These are phyloP conservation scores for Sinocyclocheilus rhinocerous DNA, from an alignment of 2,113 vertebrate species.

Conservation along the genomic window DNA sequence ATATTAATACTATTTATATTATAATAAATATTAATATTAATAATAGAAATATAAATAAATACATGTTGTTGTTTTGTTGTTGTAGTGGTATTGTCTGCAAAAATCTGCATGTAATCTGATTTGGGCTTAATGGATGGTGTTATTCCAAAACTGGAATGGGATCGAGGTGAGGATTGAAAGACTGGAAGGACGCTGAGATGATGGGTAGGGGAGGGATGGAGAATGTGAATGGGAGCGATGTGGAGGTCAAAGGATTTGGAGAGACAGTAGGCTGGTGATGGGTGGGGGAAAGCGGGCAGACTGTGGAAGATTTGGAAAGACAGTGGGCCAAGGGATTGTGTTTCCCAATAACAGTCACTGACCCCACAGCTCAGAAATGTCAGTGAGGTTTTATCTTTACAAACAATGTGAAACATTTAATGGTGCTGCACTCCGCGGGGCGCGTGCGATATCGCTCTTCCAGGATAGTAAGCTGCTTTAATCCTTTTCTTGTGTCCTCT, in stretches of 20 bases:
- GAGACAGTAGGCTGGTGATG: conserved; percentile 35
- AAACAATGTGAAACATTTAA: conserved; percentile 70
- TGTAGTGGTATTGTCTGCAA: neutral
- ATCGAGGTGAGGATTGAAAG: conserved; percentile 38
- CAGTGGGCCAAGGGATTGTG: conserved; percentile 58
- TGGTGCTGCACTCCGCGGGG: conserved; percentile 16
- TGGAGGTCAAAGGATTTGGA: conserved; percentile 43
- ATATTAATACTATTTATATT: too few relatives aligned
- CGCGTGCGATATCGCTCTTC: conserved; percentile 26
- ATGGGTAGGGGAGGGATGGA: conserved; percentile 28
- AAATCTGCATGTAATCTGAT: conserved; percentile 36
- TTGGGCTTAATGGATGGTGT: conserved; percentile 20
- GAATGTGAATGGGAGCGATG: conserved; percentile 26
- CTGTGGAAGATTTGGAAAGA: conserved; percentile 61
- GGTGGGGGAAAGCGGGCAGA: conserved; percentile 1
- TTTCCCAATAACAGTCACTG: conserved; percentile 61
- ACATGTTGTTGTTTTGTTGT: too few relatives aligned
- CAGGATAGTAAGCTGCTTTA: conserved; percentile 60
- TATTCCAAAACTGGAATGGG: conserved; percentile 18
- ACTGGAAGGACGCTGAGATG: conserved; percentile 43
- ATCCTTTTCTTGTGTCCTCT: conserved; percentile 58
- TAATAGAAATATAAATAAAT: too few relatives aligned
- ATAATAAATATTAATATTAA: too few relatives aligned
- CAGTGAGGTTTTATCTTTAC: conserved; percentile 73
- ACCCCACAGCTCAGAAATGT: conserved; percentile 66